Percentiles rank a stretch among this genome's conserved stretches.
These are phyloP conservation scores for crab-eating macaque (Macaca fascicularis) DNA, from an alignment of 2,113 vertebrate species.

Conservation along the genomic window DNA sequence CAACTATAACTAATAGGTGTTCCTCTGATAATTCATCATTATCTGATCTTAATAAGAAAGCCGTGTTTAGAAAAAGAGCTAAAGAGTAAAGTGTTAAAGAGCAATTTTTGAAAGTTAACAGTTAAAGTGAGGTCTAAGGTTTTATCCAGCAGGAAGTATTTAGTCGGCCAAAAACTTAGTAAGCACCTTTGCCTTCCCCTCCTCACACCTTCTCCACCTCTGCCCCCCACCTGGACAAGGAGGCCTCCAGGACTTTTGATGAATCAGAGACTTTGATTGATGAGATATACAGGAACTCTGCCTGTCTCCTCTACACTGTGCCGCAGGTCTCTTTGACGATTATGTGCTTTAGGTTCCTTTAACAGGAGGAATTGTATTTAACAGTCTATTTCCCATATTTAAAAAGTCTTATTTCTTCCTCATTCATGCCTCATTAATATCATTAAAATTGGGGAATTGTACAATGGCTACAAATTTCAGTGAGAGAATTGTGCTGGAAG, in stretches of 20 bases:
- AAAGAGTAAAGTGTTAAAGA: neutral
- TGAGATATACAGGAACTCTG: rapidly evolving
- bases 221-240: neutral
- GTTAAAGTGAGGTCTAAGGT: neutral
- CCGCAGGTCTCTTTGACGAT: too few relatives aligned
- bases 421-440: neutral
- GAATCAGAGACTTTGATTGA: neutral
- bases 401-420: neutral
- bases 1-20: neutral
- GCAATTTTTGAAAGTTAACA: neutral
- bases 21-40: neutral
- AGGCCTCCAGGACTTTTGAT: neutral
- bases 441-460: neutral
- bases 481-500: neutral
- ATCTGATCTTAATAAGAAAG: neutral
- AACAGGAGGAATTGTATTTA: neutral
- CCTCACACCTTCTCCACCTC: rapidly evolving
- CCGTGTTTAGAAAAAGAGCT: neutral
- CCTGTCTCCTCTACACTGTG: neutral
- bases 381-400: neutral
- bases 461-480: neutral
- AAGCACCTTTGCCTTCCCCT: neutral
- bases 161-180: neutral
- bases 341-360: neutral
- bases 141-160: neutral